Evolutionary conservation across 2,888 invertebrate genomes (phyloP).

Genomic region (Penaeus monodon): DNA sequence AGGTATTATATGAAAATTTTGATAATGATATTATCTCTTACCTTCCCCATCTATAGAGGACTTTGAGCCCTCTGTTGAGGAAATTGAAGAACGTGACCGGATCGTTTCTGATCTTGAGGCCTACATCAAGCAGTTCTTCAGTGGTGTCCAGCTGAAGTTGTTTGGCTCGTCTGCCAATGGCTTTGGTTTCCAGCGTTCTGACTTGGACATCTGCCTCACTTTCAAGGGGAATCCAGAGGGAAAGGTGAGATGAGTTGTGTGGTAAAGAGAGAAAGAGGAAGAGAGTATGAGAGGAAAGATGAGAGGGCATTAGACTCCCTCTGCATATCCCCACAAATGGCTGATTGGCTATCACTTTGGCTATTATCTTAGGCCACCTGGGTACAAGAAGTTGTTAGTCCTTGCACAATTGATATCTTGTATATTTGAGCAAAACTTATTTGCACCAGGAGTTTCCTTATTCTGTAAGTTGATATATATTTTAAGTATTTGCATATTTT

Average conservation of each 20-base stretch:
- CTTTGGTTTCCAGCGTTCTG: conserved; percentile 74
- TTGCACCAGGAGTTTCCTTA: no score
- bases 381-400: no score
- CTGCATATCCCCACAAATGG: no score
- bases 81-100: conserved; percentile 67
- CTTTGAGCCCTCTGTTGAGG: conserved; percentile 65
- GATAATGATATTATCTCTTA: conserved; percentile 10
- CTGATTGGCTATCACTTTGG: no score
- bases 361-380: no score
- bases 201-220: conserved; percentile 76
- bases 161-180: conserved; percentile 77
- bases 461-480: no score
- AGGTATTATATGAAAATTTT: background rate
- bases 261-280: no score
- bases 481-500: no score
- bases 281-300: no score
- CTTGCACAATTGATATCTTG: no score
- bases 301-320: no score
- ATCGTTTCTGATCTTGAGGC: conserved; percentile 69
- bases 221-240: conserved; percentile 70
- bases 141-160: conserved; percentile 71
- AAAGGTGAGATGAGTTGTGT: conserved; percentile 67
- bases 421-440: no score
- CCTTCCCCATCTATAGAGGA: conserved; percentile 41
- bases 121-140: conserved; percentile 68